Base-by-base conservation (phyloP, 2,797 vertebrate genomes). In the Streptopelia turtur region DNA sequence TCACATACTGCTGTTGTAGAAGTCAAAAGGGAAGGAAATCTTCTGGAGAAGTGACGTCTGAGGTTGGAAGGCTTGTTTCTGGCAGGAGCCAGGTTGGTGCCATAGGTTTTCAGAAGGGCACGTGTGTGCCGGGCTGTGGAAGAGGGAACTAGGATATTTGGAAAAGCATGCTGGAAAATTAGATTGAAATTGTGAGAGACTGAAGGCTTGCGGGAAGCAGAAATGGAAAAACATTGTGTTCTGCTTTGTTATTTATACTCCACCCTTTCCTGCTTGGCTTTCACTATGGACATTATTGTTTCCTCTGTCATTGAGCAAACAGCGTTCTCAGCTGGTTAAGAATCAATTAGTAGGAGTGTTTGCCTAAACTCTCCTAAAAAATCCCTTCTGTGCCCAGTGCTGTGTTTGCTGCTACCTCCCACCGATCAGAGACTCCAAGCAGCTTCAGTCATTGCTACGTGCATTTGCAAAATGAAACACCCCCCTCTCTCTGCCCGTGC, bases 231-330 rank as follows among this genome's bases (percentile, higher is more conserved):
- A 91, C 93, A 90, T 77, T 65, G 33, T 94, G 88, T 96, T 92
- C 92, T 87, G 45, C 83, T 82, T 96, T 92, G 82, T 95, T 96
- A 90, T 65, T 76, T 95, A 49, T 63, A 78, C 96, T 81, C 94
- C 96, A 93, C 95, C 96, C 95, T 95, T 91, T 90, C 89, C 94
- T 88, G 52, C 70, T 93, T 94, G 96, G 96, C 94, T 95, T 89
- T 96, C 76, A 2, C 52, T 65, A 55, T 45, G 82, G 37, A 80
- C 59, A 21, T 77, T 72, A 92, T 94, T 96, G 77, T 94, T 97
- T 97, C 92, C 93, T 93, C 23, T 61, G 47, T 70, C 86, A 66
- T 11, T 0, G 41, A 68, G 69, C 52, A 80, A 89, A 83, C 84
- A 74, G 81, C 3, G 1, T 90, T 55, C 79, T 74, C 1, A 5